Conservation (phyloP, 2,888 invertebrate genomes). For the Esperia sulphurella region DNA sequence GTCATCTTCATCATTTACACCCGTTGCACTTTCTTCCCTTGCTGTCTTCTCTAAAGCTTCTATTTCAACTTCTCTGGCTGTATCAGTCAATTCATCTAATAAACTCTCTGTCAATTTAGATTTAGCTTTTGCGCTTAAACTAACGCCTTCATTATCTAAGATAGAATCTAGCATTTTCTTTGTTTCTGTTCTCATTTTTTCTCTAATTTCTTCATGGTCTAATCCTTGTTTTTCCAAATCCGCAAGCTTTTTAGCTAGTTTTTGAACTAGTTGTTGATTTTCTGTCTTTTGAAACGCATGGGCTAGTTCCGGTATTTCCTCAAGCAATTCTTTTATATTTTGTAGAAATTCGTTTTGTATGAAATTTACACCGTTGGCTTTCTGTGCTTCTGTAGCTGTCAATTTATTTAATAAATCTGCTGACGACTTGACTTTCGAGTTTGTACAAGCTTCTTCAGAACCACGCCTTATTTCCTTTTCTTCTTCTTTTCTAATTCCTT, state of each 20-base stretch:
- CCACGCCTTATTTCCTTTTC: conserved; percentile 2
- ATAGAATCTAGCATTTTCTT: neutral
- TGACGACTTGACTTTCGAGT: neutral
- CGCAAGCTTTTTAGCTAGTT: conserved; percentile 8
- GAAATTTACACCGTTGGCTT: neutral
- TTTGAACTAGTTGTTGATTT: conserved; percentile 3
- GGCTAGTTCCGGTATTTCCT: conserved; percentile 9
- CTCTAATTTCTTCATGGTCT: neutral
- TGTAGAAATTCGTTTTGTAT: conserved; percentile 1
- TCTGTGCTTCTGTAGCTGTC: neutral
- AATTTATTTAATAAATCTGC: conserved; percentile 6
- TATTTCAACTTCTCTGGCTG: neutral
- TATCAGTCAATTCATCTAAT: neutral
- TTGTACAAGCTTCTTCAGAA: neutral
- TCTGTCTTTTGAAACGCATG: neutral
- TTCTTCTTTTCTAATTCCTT: conserved; percentile 7
- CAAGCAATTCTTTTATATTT: conserved; percentile 7
- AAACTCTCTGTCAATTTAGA: neutral
- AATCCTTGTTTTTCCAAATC: neutral
- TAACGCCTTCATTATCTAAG: neutral
- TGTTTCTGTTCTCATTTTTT: neutral
- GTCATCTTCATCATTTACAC: neutral
- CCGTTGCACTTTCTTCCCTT: neutral
- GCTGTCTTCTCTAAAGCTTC: neutral
- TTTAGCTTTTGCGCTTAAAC: neutral